Evolutionary conservation across 2,797 vertebrate species (phyloP).

Genomic region (Sparidentex hasta): DNA sequence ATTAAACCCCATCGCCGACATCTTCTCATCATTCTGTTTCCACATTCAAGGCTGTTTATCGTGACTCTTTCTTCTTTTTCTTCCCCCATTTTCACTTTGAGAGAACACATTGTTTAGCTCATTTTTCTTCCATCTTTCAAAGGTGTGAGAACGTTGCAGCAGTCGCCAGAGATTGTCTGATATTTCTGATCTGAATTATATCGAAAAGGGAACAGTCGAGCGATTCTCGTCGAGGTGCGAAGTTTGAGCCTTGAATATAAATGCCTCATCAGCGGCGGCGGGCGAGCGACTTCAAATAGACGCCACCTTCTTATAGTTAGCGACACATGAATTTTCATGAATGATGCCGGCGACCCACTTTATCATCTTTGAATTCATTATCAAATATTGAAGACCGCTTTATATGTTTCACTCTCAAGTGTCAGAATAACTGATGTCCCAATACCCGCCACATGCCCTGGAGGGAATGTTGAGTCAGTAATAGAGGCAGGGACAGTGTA

Average conservation of each 20-base stretch:
- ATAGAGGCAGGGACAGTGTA: slow-evolving; percentile 71
- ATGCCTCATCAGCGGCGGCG: slow-evolving; percentile 40
- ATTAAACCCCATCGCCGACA: slow-evolving; percentile 27
- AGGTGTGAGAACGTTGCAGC: slow-evolving; percentile 50
- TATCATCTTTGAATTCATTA: slow-evolving; percentile 79
- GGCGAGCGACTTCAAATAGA: slow-evolving; percentile 36
- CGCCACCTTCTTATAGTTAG: slow-evolving; percentile 47
- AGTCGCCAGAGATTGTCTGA: slow-evolving; percentile 33
- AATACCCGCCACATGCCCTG: slow-evolving; percentile 71
- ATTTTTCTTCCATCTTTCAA: slow-evolving; percentile 11
- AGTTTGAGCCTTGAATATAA: slow-evolving; percentile 62
- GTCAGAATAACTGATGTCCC: slow-evolving; percentile 79
- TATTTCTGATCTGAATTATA: slow-evolving; percentile 44
- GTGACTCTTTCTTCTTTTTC: neutral
- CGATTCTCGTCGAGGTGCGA: slow-evolving; percentile 50
- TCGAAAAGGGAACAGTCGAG: slow-evolving; percentile 9
- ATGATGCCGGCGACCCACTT: slow-evolving; percentile 63
- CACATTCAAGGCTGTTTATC: neutral
- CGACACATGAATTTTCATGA: slow-evolving; percentile 65
- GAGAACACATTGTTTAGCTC: slow-evolving; percentile 9
- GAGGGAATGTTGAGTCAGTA: slow-evolving; percentile 71
- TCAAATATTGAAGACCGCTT: slow-evolving; percentile 77
- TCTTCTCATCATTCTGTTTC: slow-evolving; percentile 1
- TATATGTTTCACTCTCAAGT: slow-evolving; percentile 75
- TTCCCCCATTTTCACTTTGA: no score